Percentiles rank a stretch among this genome's conserved stretches.
These are phyloP conservation scores for Tangara arthus DNA, from an alignment of 2,797 vertebrate species.

Conservation along the genomic window DNA sequence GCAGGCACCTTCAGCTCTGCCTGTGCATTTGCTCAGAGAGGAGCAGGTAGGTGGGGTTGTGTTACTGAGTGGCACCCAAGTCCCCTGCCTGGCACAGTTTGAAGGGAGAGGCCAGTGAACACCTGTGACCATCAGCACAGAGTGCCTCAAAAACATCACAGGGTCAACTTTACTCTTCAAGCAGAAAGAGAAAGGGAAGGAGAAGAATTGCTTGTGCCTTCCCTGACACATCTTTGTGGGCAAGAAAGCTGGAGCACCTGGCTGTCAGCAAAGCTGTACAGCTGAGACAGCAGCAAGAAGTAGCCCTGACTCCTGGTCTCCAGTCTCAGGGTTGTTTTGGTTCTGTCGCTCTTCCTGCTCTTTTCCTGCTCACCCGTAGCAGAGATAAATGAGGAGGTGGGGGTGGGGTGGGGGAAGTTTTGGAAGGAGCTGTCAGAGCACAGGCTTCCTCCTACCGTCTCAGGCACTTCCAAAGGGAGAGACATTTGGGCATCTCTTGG, in stretches of 20 bases:
- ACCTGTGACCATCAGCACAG: neutral
- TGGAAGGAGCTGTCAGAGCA: neutral
- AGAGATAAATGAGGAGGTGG: neutral
- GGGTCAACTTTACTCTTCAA: neutral
- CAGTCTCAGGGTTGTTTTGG: neutral
- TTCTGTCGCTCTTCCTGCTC: neutral
- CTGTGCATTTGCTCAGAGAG: neutral
- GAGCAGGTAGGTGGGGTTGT: neutral
- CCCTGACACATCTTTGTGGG: neutral
- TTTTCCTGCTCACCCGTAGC: neutral
- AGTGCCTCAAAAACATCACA: neutral
- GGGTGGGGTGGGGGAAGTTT: neutral
- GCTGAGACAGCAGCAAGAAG: neutral
- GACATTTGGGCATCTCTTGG: neutral
- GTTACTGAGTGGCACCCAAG: accelerated
- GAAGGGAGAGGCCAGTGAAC: neutral
- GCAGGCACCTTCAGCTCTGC: neutral
- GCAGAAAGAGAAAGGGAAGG: neutral
- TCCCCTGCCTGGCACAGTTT: neutral
- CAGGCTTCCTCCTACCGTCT: neutral
- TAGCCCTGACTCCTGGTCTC: neutral
- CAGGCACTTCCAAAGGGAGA: neutral
- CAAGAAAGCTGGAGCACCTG: neutral
- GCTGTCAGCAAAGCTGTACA: neutral
- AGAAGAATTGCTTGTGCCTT: neutral